Percentiles rank a stretch among this genome's conserved stretches.
These are phyloP conservation scores for Cranoglanis bouderius DNA, from an alignment of 2,113 vertebrate species.

Conservation along the genomic window DNA sequence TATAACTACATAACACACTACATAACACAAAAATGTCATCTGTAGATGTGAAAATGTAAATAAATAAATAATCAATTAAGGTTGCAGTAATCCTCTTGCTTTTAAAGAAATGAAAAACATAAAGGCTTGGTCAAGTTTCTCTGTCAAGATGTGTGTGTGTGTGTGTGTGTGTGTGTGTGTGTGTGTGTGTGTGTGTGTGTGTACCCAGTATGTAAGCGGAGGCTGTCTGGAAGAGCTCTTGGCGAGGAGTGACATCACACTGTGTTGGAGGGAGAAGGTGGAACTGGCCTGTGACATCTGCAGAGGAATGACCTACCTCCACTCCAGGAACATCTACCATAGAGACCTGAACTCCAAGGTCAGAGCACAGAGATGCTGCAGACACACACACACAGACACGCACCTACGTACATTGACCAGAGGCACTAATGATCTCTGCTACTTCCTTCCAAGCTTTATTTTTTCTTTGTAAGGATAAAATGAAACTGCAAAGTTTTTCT, in stretches of 20 bases:
- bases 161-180: slow-evolving; percentile 33
- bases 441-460: too few species aligned
- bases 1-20: neutral
- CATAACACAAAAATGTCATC: neutral
- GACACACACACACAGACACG: neutral
- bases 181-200: slow-evolving; percentile 37
- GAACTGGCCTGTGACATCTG: slow-evolving; percentile 75
- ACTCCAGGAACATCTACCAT: slow-evolving; percentile 79
- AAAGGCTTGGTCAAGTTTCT: neutral
- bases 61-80: neutral
- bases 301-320: slow-evolving; percentile 77
- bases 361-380: neutral
- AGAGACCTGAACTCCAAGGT: slow-evolving; percentile 81
- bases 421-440: neutral
- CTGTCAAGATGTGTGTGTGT: neutral
- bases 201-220: slow-evolving; percentile 73
- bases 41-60: neutral
- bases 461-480: neutral
- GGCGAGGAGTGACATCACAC: slow-evolving; percentile 66
- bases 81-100: neutral
- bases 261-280: slow-evolving; percentile 77
- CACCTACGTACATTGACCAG: neutral
- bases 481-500: neutral
- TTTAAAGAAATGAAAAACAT: neutral
- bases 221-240: slow-evolving; percentile 77